These are phyloP conservation scores for Phaedon cochleariae DNA, from an alignment of 2,888 invertebrate genomes.

Conservation along the genomic window DNA sequence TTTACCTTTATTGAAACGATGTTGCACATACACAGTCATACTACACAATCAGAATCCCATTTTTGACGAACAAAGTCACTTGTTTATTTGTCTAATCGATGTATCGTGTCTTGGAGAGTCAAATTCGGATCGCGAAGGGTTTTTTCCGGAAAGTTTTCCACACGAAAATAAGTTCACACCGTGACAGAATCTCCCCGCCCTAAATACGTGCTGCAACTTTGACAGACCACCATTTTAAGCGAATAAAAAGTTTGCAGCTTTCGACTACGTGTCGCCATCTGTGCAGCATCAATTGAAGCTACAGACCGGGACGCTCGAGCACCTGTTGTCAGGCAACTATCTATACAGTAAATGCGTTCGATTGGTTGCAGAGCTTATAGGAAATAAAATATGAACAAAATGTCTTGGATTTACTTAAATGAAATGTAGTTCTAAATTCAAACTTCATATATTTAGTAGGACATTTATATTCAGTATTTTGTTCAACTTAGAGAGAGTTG, in stretches of 20 bases:
- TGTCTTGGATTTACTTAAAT: no score
- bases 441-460: no score
- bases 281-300: neutral
- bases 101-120: constrained; percentile 14
- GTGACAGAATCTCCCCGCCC: constrained; percentile 59
- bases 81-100: constrained; percentile 4
- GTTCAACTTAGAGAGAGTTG: no score
- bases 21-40: constrained; percentile 45
- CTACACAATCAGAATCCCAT: constrained; percentile 22
- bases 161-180: constrained; percentile 49
- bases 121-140: constrained; percentile 17
- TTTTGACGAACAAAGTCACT: constrained; percentile 26
- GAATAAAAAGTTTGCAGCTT: constrained; percentile 35
- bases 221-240: constrained; percentile 61
- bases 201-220: constrained; percentile 60
- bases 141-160: constrained; percentile 25
- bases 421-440: no score
- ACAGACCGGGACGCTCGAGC: no score
- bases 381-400: neutral
- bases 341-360: neutral
- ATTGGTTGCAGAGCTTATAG: neutral
- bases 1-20: constrained; percentile 56
- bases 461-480: no score
- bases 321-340: neutral
- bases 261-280: constrained; percentile 32